Conservation (phyloP, 1,140 invertebrate genomes). For the Marisa cornuarietis region DNA sequence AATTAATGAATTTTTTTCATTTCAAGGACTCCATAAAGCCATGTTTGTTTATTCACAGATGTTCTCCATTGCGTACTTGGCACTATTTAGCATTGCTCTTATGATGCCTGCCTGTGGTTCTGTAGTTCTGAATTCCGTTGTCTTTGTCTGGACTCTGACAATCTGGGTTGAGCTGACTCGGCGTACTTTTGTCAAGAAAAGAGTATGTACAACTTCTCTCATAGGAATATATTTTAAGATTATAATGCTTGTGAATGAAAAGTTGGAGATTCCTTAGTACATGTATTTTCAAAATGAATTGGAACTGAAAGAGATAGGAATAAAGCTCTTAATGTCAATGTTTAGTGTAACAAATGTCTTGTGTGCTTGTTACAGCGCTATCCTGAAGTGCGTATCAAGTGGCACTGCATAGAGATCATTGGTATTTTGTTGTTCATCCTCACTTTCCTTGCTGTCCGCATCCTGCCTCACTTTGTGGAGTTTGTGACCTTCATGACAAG, state of each 20-base stretch:
- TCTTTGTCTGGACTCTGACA: slow-evolving; percentile 62
- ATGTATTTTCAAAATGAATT: neutral
- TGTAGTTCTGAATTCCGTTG: slow-evolving; percentile 55
- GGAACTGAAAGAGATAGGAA: neutral
- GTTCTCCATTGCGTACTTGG: slow-evolving; percentile 65
- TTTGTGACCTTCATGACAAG: slow-evolving; percentile 45
- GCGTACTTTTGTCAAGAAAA: slow-evolving; percentile 51
- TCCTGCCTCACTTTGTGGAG: slow-evolving; percentile 47
- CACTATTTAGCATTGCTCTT: slow-evolving; percentile 62
- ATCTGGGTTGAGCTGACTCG: slow-evolving; percentile 56
- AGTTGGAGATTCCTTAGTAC: neutral
- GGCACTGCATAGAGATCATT: slow-evolving; percentile 35
- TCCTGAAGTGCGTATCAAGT: slow-evolving; percentile 23
- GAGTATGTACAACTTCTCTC: slow-evolving; percentile 36
- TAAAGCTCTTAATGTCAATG: neutral
- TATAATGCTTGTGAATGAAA: neutral
- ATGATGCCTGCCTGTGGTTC: slow-evolving; percentile 66
- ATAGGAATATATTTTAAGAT: neutral
- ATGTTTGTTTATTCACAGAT: slow-evolving; percentile 43
- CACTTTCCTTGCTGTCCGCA: slow-evolving; percentile 47
- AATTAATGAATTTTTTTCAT: no score
- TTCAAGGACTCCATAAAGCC: no score
- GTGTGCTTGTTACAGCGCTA: slow-evolving; percentile 14
- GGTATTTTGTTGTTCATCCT: slow-evolving; percentile 52
- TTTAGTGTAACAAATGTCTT: neutral